Evolutionary conservation across 1,140 invertebrate species (phyloP).

Genomic region (Chymomyza costata): DNA sequence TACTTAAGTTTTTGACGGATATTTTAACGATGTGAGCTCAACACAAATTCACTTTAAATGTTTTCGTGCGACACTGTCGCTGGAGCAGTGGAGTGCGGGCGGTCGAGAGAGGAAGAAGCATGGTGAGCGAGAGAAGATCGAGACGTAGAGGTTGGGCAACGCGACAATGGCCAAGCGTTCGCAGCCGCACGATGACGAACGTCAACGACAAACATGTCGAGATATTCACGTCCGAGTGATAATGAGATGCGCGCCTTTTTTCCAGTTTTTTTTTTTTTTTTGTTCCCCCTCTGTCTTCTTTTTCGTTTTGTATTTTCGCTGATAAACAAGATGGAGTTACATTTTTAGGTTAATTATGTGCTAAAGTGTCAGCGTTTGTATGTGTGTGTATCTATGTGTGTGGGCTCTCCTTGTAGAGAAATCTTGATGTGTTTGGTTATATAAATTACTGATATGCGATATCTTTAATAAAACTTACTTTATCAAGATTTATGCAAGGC

Average conservation of each 20-base stretch:
- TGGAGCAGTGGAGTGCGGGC: conserved; percentile 1
- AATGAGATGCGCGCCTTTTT: conserved; percentile 73
- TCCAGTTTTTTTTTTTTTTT: conserved; percentile 28
- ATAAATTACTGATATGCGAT: conserved; percentile 33
- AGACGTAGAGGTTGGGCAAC: conserved; percentile 29
- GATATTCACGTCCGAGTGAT: conserved; percentile 75
- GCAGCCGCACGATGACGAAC: conserved; percentile 50
- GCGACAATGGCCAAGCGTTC: conserved; percentile 37
- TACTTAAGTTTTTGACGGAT: conserved; percentile 74
- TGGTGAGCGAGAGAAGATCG: not conserved
- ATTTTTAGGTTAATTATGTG: conserved; percentile 75
- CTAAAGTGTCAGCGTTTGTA: conserved; percentile 52
- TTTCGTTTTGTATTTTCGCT: conserved; percentile 51
- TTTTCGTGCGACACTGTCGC: conserved; percentile 39
- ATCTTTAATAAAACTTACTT: too few relatives aligned
- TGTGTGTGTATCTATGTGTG: not conserved
- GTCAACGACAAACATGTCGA: conserved; percentile 70
- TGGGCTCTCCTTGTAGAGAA: conserved; percentile 24
- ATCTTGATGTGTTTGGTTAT: conserved; percentile 16
- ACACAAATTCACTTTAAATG: conserved; percentile 74
- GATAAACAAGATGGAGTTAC: conserved; percentile 74
- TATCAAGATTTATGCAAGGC: too few relatives aligned
- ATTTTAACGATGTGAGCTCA: conserved; percentile 75
- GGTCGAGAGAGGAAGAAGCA: not conserved
- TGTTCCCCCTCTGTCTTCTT: conserved; percentile 11